These are phyloP conservation scores for Sturmia bella DNA, from an alignment of 2,888 invertebrate genomes.

Conservation along the genomic window DNA sequence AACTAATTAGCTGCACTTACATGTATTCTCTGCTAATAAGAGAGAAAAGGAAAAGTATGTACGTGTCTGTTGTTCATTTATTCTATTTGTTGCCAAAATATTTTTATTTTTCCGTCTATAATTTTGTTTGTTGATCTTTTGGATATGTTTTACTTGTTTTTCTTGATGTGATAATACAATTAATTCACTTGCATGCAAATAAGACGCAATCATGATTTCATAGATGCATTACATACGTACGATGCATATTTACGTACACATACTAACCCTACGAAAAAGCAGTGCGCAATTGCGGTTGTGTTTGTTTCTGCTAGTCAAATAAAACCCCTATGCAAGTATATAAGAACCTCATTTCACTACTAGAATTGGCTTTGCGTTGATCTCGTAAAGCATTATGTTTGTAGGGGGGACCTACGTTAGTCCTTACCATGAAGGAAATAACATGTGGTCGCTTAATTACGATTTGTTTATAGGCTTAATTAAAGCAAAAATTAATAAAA, in stretches of 20 bases:
- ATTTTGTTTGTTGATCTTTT: no score
- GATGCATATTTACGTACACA: conserved; percentile 1
- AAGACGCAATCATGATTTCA: neutral
- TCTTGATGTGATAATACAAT: no score
- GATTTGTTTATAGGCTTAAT: conserved; percentile 24
- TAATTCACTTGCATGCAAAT: neutral
- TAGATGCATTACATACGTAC: no score
- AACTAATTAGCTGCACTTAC: no score
- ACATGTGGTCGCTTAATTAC: conserved; percentile 66
- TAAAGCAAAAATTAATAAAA: conserved; percentile 32
- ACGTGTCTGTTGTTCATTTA: no score
- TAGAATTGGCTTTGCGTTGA: conserved; percentile 75
- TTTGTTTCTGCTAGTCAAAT: conserved; percentile 70
- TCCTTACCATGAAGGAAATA: conserved; percentile 47
- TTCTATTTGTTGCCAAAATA: no score
- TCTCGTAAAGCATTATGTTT: conserved; percentile 69
- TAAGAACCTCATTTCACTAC: conserved; percentile 73
- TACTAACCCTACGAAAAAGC: conserved; percentile 21
- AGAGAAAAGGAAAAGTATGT: no score
- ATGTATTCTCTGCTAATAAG: no score
- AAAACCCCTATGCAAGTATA: conserved; percentile 77
- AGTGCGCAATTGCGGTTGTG: conserved; percentile 23
- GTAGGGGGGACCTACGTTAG: conserved; percentile 57
- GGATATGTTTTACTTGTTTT: no score
- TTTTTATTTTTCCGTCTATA: no score